These are phyloP conservation scores for Pseudocheirus occidentalis DNA, from an alignment of 2,797 vertebrate species.

Conservation along the genomic window DNA sequence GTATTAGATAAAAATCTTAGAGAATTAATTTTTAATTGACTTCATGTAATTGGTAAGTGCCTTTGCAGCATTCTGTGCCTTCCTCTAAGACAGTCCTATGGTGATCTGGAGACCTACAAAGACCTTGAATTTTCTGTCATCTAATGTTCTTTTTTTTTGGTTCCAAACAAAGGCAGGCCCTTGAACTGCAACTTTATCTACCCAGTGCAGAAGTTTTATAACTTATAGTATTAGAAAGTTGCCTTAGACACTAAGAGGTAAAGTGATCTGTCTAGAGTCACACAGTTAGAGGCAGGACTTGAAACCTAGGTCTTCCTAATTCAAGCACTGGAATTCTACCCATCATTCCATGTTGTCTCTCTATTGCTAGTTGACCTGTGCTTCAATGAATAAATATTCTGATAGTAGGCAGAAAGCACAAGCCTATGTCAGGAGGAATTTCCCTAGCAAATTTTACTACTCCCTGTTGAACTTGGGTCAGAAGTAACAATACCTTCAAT, in stretches of 20 bases:
- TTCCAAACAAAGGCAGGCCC: neutral
- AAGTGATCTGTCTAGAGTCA: neutral
- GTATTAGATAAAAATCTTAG: neutral
- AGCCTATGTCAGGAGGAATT: neutral
- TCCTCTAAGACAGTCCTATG: neutral
- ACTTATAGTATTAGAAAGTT: neutral
- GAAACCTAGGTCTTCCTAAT: neutral
- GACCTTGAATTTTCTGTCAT: constrained; percentile 22
- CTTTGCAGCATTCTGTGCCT: constrained; percentile 13
- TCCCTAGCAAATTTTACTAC: neutral
- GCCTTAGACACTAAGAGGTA: neutral
- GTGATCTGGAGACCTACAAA: neutral
- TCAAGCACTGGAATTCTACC: neutral
- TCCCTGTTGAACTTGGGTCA: neutral
- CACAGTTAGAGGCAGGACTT: neutral
- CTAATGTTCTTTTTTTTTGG: neutral
- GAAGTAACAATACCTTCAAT: constrained; percentile 11
- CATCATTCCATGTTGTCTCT: neutral
- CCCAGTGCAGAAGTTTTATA: neutral
- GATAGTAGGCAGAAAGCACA: neutral
- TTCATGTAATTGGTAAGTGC: constrained; percentile 23
- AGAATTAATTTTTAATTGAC: constrained; percentile 19
- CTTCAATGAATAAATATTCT: neutral
- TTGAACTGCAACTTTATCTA: neutral
- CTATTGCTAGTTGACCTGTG: neutral